phyloP scores from a whole-genome alignment of 2,888 invertebrate species.

The Chloromyia formosa region DNA sequence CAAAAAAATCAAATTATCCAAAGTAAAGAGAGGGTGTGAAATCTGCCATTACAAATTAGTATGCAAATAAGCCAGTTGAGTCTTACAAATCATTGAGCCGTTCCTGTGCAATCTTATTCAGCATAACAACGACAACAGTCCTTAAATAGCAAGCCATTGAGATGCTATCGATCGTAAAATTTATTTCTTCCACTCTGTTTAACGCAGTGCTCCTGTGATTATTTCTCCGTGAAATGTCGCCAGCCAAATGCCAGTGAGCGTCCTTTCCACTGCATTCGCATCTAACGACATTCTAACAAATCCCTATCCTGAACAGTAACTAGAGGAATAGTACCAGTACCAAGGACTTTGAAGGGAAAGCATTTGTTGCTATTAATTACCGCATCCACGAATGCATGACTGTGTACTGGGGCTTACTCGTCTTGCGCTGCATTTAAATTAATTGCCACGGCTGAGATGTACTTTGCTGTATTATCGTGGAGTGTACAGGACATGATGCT shows the following conservation, averaged over 20 bases:
- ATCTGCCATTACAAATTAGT: too few relatives aligned
- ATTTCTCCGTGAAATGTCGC: too few relatives aligned
- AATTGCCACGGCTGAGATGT: not conserved
- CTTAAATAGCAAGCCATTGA: too few relatives aligned
- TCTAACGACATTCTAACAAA: not conserved
- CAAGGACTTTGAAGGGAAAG: not conserved
- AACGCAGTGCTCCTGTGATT: not conserved
- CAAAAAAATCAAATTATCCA: too few relatives aligned
- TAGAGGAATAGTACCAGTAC: not conserved
- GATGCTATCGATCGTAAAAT: conserved; percentile 12
- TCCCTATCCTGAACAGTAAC: not conserved
- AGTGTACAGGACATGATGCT: not conserved
- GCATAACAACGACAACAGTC: too few relatives aligned
- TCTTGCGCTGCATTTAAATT: conserved; percentile 13
- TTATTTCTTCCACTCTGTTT: conserved; percentile 11
- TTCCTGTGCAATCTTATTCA: too few relatives aligned
- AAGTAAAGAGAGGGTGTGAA: too few relatives aligned
- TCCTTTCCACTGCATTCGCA: not conserved
- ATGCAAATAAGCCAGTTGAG: too few relatives aligned
- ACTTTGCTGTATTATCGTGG: not conserved
- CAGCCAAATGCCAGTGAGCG: not conserved
- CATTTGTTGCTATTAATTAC: conserved; percentile 24
- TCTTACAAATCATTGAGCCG: too few relatives aligned
- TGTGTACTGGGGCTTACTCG: not conserved
- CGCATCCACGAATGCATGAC: not conserved